These are phyloP conservation scores for Eptesicus fuscus DNA, from an alignment of 2,113 vertebrate genomes.

Conservation along the genomic window DNA sequence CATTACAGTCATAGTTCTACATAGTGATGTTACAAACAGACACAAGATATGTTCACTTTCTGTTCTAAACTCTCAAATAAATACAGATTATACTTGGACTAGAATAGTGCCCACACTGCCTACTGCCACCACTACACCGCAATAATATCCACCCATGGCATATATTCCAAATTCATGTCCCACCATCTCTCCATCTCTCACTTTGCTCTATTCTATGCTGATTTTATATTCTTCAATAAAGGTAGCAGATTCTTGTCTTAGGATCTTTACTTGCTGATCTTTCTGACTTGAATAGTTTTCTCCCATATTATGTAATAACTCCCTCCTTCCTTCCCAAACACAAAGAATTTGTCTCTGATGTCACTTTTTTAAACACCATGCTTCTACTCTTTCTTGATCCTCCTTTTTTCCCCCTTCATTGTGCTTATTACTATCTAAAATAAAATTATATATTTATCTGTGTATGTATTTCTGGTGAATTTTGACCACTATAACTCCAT, in stretches of 20 bases:
- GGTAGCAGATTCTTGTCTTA: neutral
- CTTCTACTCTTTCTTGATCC: neutral
- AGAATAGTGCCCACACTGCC: neutral
- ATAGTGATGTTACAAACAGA: neutral
- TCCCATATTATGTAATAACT: neutral
- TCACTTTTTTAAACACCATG: neutral
- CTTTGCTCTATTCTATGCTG: neutral
- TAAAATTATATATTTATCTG: neutral
- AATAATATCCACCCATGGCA: fast-evolving
- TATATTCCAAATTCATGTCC: fast-evolving
- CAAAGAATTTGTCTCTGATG: neutral
- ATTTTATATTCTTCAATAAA: neutral
- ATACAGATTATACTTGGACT: neutral
- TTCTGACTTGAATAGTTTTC: neutral
- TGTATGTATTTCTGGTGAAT: neutral
- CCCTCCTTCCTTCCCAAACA: neutral
- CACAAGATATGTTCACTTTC: neutral
- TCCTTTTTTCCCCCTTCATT: neutral
- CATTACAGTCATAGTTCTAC: neutral
- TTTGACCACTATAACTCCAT: neutral
- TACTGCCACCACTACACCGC: neutral
- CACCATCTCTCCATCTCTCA: neutral
- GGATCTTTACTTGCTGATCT: neutral
- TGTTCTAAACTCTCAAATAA: neutral
- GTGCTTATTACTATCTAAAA: neutral